Conservation (phyloP, 2,113 vertebrate genomes). For the Eublepharis macularius region DNA sequence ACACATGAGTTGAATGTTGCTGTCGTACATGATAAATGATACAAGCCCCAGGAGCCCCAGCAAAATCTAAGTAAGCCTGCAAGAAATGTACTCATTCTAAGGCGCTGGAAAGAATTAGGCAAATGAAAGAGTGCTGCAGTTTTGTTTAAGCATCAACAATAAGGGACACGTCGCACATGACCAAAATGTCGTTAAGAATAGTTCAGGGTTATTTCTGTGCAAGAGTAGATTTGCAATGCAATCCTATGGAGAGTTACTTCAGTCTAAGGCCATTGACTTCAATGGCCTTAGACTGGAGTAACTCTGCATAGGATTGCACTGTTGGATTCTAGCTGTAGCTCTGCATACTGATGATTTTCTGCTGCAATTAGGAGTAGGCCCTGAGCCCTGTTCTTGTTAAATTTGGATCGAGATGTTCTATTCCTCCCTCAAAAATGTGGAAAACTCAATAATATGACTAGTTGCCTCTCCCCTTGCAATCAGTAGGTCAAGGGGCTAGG, state of each 20-base stretch:
- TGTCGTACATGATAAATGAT: slow-evolving; percentile 72
- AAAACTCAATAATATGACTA: not conserved
- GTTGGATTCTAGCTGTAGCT: slow-evolving; percentile 37
- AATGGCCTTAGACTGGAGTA: no score
- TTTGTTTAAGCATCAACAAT: slow-evolving; percentile 64
- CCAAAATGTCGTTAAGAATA: slow-evolving; percentile 50
- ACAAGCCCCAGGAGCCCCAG: slow-evolving; percentile 68
- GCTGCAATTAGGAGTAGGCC: not conserved
- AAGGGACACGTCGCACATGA: slow-evolving; percentile 43
- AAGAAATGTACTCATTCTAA: slow-evolving; percentile 69
- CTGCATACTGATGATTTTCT: not conserved
- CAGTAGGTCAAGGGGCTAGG: not conserved
- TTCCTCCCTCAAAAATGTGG: no score
- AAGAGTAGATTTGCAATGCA: slow-evolving; percentile 1
- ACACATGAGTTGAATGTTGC: slow-evolving; percentile 60
- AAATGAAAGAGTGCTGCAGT: slow-evolving; percentile 65
- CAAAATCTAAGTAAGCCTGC: slow-evolving; percentile 65
- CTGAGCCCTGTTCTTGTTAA: not conserved
- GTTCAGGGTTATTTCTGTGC: not conserved
- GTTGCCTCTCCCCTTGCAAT: not conserved
- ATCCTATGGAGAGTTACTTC: no score
- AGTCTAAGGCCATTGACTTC: no score
- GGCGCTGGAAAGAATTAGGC: slow-evolving; percentile 70
- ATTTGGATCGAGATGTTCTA: no score
- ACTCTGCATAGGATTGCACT: no score